phyloP scores from a whole-genome alignment of 2,888 invertebrate species.

The Apotomis turbidana region DNA sequence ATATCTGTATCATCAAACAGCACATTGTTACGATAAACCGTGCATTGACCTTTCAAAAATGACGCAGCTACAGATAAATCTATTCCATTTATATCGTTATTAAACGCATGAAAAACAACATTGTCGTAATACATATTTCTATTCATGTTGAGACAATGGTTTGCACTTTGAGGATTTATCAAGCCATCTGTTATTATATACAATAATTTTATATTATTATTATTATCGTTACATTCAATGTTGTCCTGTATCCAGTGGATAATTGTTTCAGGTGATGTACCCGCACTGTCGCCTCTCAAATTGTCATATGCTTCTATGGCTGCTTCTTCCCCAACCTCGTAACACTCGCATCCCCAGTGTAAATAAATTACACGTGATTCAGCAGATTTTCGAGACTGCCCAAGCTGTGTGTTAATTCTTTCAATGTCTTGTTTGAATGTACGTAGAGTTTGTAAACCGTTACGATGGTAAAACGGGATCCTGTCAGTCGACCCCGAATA shows the following conservation, averaged over 20 bases:
- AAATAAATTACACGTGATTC: constrained; percentile 51
- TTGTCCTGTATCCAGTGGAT: constrained; percentile 44
- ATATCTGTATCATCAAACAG: constrained; percentile 51
- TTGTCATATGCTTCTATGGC: constrained; percentile 38
- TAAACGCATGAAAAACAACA: constrained; percentile 52
- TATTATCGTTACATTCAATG: constrained; percentile 35
- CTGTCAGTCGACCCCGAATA: constrained; percentile 43
- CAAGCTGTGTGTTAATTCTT: constrained; percentile 45
- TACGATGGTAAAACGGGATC: constrained; percentile 46
- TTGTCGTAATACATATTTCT: constrained; percentile 51
- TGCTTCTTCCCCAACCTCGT: constrained; percentile 48
- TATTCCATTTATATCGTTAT: constrained; percentile 34
- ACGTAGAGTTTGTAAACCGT: constrained; percentile 48
- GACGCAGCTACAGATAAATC: constrained; percentile 52
- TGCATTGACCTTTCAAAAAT: constrained; percentile 51
- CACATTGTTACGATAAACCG: constrained; percentile 50
- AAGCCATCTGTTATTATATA: constrained; percentile 55
- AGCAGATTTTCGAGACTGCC: constrained; percentile 39
- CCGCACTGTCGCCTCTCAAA: background rate
- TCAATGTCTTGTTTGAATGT: constrained; percentile 49
- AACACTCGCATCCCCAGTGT: constrained; percentile 52
- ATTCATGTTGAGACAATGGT: constrained; percentile 48
- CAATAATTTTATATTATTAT: constrained; percentile 49
- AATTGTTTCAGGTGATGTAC: constrained; percentile 46
- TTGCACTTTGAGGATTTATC: constrained; percentile 23